These are phyloP conservation scores for Haliclona indistincta DNA, from an alignment of 37 sponge, comb jelly and placozoan species.

Conservation along the genomic window DNA sequence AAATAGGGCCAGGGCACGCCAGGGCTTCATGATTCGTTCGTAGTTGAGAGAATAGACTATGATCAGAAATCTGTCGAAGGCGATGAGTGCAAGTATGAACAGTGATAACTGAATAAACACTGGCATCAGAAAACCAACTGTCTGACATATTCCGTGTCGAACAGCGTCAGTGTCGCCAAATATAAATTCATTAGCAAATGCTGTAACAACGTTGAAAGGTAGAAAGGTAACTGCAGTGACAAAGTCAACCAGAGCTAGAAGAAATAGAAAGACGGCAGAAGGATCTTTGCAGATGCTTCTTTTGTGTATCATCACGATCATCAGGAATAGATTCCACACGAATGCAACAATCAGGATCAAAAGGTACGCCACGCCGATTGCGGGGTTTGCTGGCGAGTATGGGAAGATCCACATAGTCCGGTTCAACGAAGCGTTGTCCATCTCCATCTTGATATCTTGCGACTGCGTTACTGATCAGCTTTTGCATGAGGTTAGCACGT, in stretches of 20 bases:
- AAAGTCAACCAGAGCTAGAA: slow-evolving; percentile 15
- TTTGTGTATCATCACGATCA: slow-evolving; percentile 8
- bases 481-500: too few relatives aligned
- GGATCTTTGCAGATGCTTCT: slow-evolving; percentile 20
- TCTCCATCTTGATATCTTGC: background rate
- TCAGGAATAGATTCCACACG: slow-evolving; percentile 33
- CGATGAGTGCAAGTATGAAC: slow-evolving; percentile 14
- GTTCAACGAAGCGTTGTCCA: background rate
- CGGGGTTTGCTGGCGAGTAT: background rate
- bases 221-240: background rate
- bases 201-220: slow-evolving; percentile 24
- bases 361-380: background rate
- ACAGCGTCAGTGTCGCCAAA: slow-evolving; percentile 22
- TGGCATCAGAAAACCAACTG: slow-evolving; percentile 12
- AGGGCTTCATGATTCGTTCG: background rate
- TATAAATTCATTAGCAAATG: slow-evolving; percentile 16
- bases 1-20: slow-evolving; percentile 1
- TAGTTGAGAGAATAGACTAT: slow-evolving; percentile 25
- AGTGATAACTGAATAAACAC: slow-evolving; percentile 4
- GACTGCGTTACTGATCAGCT: too few relatives aligned
- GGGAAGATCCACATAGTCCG: background rate
- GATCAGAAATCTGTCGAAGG: slow-evolving; percentile 38
- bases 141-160: slow-evolving; percentile 22
- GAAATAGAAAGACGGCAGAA: slow-evolving; percentile 26
- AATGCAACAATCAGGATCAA: slow-evolving; percentile 21